Evolutionary conservation across 2,113 vertebrate genomes (phyloP).

Genomic region (Cynocephalus volans): DNA sequence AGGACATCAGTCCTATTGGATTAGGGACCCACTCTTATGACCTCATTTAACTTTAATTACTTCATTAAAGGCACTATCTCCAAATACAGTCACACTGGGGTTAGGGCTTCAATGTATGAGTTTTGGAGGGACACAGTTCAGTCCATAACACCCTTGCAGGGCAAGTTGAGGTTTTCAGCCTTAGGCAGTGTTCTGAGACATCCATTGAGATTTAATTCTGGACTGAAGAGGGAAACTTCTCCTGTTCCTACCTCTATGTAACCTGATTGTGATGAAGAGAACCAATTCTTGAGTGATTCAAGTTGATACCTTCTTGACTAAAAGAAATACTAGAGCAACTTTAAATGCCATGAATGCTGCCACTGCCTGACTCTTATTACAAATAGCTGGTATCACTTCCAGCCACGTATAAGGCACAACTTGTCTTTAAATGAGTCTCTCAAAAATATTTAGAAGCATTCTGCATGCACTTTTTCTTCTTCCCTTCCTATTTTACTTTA

Average conservation of each 20-base stretch:
- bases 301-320: neutral
- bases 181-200: neutral
- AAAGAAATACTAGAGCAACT: neutral
- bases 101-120: neutral
- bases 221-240: neutral
- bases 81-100: neutral
- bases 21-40: neutral
- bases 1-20: neutral
- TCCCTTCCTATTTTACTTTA: neutral
- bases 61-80: neutral
- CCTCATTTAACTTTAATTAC: neutral
- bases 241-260: neutral
- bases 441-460: neutral
- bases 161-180: neutral
- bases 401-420: neutral
- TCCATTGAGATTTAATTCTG: neutral
- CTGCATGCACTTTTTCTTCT: neutral
- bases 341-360: neutral
- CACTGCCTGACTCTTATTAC: neutral
- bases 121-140: neutral
- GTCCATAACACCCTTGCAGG: neutral
- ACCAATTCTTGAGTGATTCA: neutral
- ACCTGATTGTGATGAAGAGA: neutral
- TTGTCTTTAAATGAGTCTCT: neutral
- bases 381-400: neutral